phyloP scores from a whole-genome alignment of 35 echinoderm and acorn worm genomes.

The Ptychodera flava region DNA sequence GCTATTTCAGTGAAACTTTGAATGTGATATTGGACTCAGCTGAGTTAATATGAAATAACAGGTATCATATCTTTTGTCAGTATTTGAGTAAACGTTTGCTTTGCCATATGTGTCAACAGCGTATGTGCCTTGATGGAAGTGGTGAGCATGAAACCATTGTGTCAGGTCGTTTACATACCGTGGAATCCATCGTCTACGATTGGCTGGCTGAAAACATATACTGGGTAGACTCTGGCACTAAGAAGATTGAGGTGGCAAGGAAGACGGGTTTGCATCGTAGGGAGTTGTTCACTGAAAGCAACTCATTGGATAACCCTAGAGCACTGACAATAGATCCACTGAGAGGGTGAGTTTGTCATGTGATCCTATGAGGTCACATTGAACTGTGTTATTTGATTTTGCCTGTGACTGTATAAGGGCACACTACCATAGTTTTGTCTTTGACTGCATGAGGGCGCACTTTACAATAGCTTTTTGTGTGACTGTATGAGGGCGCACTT shows the following conservation, averaged over 20 bases:
- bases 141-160: slow-evolving; percentile 33
- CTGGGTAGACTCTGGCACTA: slow-evolving; percentile 69
- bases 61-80: too few relatives aligned
- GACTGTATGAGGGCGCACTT: too few relatives aligned
- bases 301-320: slow-evolving; percentile 58
- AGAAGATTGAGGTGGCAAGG: slow-evolving; percentile 72
- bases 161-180: slow-evolving; percentile 27
- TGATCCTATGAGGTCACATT: neutral
- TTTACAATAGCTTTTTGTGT: too few relatives aligned
- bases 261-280: slow-evolving; percentile 55
- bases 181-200: slow-evolving; percentile 89
- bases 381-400: too few relatives aligned
- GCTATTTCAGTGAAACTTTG: too few relatives aligned
- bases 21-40: too few relatives aligned
- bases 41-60: too few relatives aligned
- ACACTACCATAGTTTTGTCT: too few relatives aligned
- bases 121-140: slow-evolving; percentile 40
- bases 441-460: too few relatives aligned
- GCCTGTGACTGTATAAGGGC: too few relatives aligned
- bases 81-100: too few relatives aligned
- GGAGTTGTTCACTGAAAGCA: slow-evolving; percentile 25
- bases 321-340: slow-evolving; percentile 76
- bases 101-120: too few relatives aligned
- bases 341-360: slow-evolving; percentile 28
- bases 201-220: slow-evolving; percentile 85